Evolutionary conservation across 1,140 invertebrate genomes (phyloP), one percentile per base, ranked within the genome.

Genomic region (Berghia stephanieae): DNA sequence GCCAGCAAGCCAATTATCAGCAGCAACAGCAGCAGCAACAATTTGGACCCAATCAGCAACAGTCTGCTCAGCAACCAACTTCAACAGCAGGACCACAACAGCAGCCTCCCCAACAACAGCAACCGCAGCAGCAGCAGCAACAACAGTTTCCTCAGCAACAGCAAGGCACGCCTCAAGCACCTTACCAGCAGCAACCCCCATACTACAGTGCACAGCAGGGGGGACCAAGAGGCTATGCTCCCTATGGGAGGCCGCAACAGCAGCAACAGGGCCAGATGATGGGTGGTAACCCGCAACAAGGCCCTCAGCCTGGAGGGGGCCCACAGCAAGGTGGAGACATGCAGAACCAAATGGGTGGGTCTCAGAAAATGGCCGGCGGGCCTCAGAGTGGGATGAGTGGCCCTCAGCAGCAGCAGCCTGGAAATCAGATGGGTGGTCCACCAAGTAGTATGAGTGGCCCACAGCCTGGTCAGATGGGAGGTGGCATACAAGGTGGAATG

Each of bases 81-180:
- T 34, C 69, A 74, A 21, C 72, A 75, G 40, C 72, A 75, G 72
- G n/a, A n/a, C 44, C 1, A 21, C 70, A 73, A 24, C 68, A 43
- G 43, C 68, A 70, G 68, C 40, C 40, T 36, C 36, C 21, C 8
- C 72, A 63, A 40, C 72, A 72, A 72, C 31, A 46, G 1, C 55
- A 72, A 13, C 43, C 43, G 27, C 69, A 74, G 24, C 72, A 75
- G 40, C 72, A 75, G 72, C 44, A 2, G 27, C 70, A 73, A 24
- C 68, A 43, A 36, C 68, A 70, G 68, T 57, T 55, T 36, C 36
- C 21, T 13, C 72, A 63, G 55, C 72, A 75, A 27, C 72, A 52
- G 2, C 72, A 75, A 34, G 24, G 52, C 10, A 31, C 8, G 10
- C 66, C 66, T 10, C 66, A 68, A 24, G 66, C 24, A 13, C 8